A percentile compares a stretch with the other conserved stretches of the same genome.
Conservation (phyloP, 2,113 vertebrate species). For the Lophura nycthemera region DNA sequence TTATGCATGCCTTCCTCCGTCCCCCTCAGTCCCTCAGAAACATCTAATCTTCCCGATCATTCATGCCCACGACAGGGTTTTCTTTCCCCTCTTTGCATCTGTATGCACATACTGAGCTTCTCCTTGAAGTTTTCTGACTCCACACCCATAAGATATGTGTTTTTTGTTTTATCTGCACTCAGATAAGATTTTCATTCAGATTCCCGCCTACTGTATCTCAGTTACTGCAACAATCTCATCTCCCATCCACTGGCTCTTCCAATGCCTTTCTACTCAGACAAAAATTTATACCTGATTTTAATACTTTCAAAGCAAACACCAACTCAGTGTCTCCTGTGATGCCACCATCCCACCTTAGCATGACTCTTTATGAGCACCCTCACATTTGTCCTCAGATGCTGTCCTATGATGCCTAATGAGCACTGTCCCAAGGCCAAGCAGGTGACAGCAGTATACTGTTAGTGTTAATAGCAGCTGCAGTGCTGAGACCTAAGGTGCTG, state of each 20-base stretch:
- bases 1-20: neutral
- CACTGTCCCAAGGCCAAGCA: neutral
- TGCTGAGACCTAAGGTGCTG: neutral
- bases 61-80: neutral
- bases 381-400: neutral
- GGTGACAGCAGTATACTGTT: neutral
- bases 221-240: neutral
- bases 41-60: neutral
- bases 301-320: neutral
- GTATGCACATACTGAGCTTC: neutral
- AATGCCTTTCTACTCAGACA: neutral
- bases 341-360: neutral
- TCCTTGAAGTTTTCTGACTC: neutral
- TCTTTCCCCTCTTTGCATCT: neutral
- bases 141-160: neutral
- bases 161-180: neutral
- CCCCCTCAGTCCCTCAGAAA: neutral
- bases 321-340: neutral
- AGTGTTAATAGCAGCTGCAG: neutral
- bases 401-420: neutral
- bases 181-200: neutral
- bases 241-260: neutral
- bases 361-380: neutral
- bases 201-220: neutral
- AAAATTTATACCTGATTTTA: neutral